Conservation (phyloP, 2,113 vertebrate genomes). For the Pseudorasbora parva region DNA sequence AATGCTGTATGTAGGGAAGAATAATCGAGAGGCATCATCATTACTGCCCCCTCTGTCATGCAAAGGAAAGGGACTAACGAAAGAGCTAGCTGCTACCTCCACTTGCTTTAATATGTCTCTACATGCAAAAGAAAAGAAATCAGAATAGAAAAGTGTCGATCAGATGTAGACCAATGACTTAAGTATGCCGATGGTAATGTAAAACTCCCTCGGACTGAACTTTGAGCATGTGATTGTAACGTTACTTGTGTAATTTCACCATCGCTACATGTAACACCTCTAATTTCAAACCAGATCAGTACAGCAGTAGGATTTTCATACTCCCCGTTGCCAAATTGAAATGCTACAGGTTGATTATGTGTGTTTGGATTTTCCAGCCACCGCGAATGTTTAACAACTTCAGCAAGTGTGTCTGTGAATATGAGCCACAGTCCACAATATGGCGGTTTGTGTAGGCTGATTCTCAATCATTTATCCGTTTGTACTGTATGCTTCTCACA, state of each 20-base stretch:
- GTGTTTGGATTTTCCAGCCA: not conserved
- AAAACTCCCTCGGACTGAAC: constrained; percentile 26
- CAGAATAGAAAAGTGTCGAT: not conserved
- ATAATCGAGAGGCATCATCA: constrained; percentile 43
- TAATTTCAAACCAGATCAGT: not conserved
- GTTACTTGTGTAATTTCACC: constrained; percentile 4
- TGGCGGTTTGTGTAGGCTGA: constrained; percentile 53
- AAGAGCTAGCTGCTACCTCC: constrained; percentile 49
- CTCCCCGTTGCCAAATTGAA: not conserved
- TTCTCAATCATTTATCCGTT: constrained; percentile 36
- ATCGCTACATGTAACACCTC: constrained; percentile 6
- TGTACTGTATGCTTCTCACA: constrained; percentile 17
- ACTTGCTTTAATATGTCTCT: not conserved
- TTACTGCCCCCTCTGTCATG: constrained; percentile 59
- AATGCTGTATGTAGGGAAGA: constrained; percentile 14
- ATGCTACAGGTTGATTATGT: constrained; percentile 33
- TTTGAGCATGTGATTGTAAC: constrained; percentile 14
- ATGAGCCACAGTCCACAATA: constrained; percentile 32
- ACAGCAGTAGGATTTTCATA: not conserved
- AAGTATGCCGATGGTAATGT: not conserved
- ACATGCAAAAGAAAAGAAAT: not conserved
- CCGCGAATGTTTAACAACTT: constrained; percentile 18
- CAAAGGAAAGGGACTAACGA: constrained; percentile 46
- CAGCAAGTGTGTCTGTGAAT: not conserved
- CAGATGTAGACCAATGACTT: not conserved